These are phyloP conservation scores for Caenorhabditis zanzibari DNA, from an alignment of 2,888 invertebrate genomes.

Conservation along the genomic window DNA sequence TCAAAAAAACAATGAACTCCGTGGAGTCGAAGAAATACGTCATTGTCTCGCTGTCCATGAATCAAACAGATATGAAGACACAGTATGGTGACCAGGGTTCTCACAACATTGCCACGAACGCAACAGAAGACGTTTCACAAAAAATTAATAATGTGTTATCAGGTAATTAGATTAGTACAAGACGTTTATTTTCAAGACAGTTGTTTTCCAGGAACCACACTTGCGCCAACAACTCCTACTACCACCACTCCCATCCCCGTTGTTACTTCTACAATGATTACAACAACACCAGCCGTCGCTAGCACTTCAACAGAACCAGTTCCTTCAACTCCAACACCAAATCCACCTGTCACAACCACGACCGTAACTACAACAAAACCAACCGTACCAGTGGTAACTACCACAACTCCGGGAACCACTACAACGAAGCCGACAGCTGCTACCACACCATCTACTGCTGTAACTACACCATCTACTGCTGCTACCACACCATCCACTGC, in stretches of 20 bases:
- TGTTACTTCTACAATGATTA: neutral
- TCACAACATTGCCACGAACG: slow-evolving; percentile 7
- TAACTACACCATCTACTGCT: neutral
- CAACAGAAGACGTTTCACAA: slow-evolving; percentile 6
- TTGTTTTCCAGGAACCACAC: slow-evolving; percentile 14
- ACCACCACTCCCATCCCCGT: neutral
- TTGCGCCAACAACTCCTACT: neutral
- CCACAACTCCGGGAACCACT: neutral
- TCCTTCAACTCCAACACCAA: neutral
- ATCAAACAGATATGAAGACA: neutral
- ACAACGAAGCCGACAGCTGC: neutral
- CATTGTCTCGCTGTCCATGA: slow-evolving; percentile 25
- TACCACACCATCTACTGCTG: neutral
- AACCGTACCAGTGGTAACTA: neutral
- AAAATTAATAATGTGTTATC: neutral
- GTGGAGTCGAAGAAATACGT: slow-evolving; percentile 19
- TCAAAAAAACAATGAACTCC: neutral
- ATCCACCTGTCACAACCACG: slow-evolving; percentile 4
- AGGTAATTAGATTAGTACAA: neutral
- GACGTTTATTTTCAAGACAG: no score
- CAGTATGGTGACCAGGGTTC: slow-evolving; percentile 11
- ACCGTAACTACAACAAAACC: neutral
- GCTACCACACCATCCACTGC: neutral
- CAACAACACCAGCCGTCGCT: neutral
- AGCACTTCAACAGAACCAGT: neutral